These are phyloP conservation scores for Pachyuromys duprasi DNA, from an alignment of 2,797 vertebrate genomes.

Conservation along the genomic window DNA sequence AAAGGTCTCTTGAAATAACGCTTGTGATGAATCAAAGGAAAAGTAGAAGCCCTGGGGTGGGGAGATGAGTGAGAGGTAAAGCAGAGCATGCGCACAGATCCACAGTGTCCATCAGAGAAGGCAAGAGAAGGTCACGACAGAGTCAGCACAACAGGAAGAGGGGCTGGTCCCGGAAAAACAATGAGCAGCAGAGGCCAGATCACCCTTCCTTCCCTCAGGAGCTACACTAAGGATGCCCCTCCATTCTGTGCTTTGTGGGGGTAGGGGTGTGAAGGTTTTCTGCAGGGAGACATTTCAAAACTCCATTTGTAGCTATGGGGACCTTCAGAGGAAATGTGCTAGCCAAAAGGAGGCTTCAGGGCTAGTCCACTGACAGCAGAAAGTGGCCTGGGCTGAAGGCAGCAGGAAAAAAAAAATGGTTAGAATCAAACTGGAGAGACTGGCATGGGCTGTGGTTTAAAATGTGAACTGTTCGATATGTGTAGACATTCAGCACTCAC, in stretches of 20 bases:
- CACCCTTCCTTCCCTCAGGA: no score
- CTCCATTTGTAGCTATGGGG: neutral
- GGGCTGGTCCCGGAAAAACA: neutral
- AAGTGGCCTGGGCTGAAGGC: neutral
- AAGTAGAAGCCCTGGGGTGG: neutral
- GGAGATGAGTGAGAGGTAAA: neutral
- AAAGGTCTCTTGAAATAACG: neutral
- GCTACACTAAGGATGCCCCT: neutral
- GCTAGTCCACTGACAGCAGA: neutral
- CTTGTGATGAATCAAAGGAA: neutral
- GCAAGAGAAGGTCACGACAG: neutral
- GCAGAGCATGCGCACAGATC: neutral
- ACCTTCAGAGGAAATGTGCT: neutral
- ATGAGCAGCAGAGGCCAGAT: neutral
- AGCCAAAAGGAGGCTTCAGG: neutral
- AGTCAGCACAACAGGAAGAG: neutral
- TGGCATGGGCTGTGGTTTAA: neutral
- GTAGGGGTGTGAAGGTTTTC: neutral
- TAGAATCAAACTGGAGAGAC: neutral
- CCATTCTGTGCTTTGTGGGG: neutral
- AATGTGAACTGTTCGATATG: neutral
- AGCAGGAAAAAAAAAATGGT: no score
- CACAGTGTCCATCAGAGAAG: neutral
- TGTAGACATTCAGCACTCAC: neutral
- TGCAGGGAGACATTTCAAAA: neutral